Conservation (phyloP, 1,140 invertebrate genomes). For the Zaprionus taronus region DNA sequence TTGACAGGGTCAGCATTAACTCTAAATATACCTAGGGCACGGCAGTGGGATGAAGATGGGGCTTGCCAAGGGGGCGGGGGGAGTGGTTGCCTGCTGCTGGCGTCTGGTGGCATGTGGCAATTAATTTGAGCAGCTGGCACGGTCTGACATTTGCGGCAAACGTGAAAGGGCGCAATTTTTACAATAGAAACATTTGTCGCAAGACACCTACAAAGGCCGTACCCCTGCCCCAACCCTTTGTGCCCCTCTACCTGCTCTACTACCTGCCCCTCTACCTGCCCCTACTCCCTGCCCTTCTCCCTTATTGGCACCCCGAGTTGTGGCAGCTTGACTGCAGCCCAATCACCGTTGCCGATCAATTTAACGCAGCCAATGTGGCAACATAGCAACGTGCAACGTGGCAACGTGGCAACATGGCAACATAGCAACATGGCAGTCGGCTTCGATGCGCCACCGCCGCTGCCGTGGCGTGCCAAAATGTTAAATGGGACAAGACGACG, state of each 20-base stretch:
- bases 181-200: slow-evolving; percentile 57
- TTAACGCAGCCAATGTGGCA: slow-evolving; percentile 43
- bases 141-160: slow-evolving; percentile 49
- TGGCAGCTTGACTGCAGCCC: slow-evolving; percentile 5
- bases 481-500: slow-evolving; percentile 67
- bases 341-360: slow-evolving; percentile 40
- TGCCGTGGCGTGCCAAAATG: slow-evolving; percentile 56
- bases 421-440: slow-evolving; percentile 7
- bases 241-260: too few species aligned
- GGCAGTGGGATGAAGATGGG: background rate
- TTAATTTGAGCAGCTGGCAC: slow-evolving; percentile 52
- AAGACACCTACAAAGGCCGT: slow-evolving; percentile 25
- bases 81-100: background rate
- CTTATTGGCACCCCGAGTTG: background rate
- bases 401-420: slow-evolving; percentile 30
- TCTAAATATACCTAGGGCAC: background rate
- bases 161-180: slow-evolving; percentile 57
- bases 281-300: background rate
- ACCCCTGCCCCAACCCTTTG: background rate
- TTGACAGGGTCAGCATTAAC: slow-evolving; percentile 60
- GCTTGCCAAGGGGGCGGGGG: too few species aligned
- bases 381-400: slow-evolving; percentile 30
- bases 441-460: slow-evolving; percentile 44
- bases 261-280: background rate
- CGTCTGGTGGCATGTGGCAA: slow-evolving; percentile 39